A percentile compares a stretch with the other conserved stretches of the same genome.
phyloP scores from a whole-genome alignment of 2,888 invertebrate species.

The Campopleginae sp. region DNA sequence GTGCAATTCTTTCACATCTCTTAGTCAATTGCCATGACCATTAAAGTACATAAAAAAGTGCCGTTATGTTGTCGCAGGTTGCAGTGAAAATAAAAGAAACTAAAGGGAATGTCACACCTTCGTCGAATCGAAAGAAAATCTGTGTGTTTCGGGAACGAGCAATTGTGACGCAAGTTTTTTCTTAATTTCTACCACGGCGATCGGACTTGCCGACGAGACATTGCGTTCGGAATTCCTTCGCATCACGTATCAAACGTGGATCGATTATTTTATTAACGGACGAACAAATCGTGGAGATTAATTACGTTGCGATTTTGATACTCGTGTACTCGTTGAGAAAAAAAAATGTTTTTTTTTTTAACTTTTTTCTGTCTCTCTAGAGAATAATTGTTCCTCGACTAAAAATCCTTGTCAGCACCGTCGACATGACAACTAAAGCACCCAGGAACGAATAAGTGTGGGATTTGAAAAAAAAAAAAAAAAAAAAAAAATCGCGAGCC shows the following conservation, averaged over 20 bases:
- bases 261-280: background rate
- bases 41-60: background rate
- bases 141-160: constrained; percentile 5
- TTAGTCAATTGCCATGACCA: constrained; percentile 21
- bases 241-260: background rate
- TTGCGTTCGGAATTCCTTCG: background rate
- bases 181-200: background rate
- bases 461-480: background rate
- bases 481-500: background rate
- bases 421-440: background rate
- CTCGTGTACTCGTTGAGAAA: background rate
- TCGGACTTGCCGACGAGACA: background rate
- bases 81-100: background rate
- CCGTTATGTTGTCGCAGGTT: background rate
- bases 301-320: background rate
- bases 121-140: background rate
- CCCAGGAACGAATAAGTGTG: background rate
- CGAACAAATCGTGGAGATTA: background rate
- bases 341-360: background rate
- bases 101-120: constrained; percentile 15
- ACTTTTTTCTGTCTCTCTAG: background rate
- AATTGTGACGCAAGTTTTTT: background rate
- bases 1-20: background rate
- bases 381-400: background rate
- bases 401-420: background rate